Evolutionary conservation across 2,888 invertebrate genomes (phyloP).

Genomic region (Panzeria rudis): DNA sequence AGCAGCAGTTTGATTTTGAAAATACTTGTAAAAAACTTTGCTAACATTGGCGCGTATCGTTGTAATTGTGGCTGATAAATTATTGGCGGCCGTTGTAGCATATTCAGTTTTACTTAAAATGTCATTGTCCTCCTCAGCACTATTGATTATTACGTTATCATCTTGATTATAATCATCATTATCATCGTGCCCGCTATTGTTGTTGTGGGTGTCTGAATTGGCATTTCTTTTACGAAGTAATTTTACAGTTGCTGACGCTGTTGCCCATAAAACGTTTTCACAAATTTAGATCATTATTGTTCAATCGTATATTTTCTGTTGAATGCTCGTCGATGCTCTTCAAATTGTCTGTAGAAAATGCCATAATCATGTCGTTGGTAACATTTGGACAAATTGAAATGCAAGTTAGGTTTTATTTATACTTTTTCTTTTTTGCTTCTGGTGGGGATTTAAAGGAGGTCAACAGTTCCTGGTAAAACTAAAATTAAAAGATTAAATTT

Average conservation of each 20-base stretch:
- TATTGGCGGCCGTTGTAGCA: conserved; percentile 60
- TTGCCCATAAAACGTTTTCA: conserved; percentile 40
- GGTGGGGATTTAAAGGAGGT: not conserved
- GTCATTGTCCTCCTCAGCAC: conserved; percentile 18
- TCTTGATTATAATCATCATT: not conserved
- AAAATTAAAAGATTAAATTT: no score
- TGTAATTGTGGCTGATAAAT: conserved; percentile 74
- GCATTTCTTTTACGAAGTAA: conserved; percentile 58
- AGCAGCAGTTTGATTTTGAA: conserved; percentile 72
- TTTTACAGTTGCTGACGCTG: conserved; percentile 52
- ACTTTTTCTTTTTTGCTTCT: not conserved
- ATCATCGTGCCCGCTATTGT: conserved; percentile 1
- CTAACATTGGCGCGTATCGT: conserved; percentile 76
- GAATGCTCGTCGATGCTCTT: conserved; percentile 12
- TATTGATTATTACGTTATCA: not conserved
- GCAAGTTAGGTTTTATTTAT: not conserved
- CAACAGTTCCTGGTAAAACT: not conserved
- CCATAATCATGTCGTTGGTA: conserved; percentile 63
- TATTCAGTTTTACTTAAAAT: conserved; percentile 7
- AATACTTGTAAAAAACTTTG: conserved; percentile 74
- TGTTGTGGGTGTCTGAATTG: conserved; percentile 31
- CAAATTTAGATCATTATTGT: conserved; percentile 54
- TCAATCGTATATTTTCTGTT: conserved; percentile 47
- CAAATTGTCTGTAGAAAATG: conserved; percentile 36
- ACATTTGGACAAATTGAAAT: conserved; percentile 50